These are phyloP conservation scores for Marcusenius ussheri DNA, from an alignment of 2,113 vertebrate species.

Conservation along the genomic window DNA sequence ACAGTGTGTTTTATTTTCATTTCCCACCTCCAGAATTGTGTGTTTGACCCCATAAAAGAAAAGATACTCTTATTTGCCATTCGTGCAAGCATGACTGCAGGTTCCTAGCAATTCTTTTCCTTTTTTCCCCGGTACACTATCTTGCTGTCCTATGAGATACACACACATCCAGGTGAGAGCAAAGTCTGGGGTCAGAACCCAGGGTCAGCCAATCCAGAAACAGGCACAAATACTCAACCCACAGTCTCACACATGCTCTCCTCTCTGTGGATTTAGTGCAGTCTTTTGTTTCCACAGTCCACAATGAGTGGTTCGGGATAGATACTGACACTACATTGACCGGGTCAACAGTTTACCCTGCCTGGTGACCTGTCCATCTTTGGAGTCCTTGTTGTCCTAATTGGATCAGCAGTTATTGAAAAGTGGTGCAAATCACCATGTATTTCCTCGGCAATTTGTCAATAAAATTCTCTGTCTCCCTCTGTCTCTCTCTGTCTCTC, in stretches of 20 bases:
- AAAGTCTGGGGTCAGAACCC: background rate
- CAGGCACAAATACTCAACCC: background rate
- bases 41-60: background rate
- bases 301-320: background rate
- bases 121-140: background rate
- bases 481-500: no score
- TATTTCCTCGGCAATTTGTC: no score
- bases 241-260: background rate
- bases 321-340: background rate
- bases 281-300: background rate
- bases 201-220: background rate
- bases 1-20: background rate
- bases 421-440: background rate
- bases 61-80: background rate
- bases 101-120: background rate
- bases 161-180: background rate
- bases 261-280: background rate
- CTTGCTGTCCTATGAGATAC: background rate
- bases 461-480: no score
- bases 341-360: background rate
- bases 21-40: background rate
- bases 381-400: background rate
- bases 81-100: background rate
- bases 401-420: background rate
- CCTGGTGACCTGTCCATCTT: background rate